Percentiles rank a stretch among this genome's conserved stretches.
These are phyloP conservation scores for Macrobrachium rosenbergii DNA, from an alignment of 1,140 invertebrate genomes.

Conservation along the genomic window DNA sequence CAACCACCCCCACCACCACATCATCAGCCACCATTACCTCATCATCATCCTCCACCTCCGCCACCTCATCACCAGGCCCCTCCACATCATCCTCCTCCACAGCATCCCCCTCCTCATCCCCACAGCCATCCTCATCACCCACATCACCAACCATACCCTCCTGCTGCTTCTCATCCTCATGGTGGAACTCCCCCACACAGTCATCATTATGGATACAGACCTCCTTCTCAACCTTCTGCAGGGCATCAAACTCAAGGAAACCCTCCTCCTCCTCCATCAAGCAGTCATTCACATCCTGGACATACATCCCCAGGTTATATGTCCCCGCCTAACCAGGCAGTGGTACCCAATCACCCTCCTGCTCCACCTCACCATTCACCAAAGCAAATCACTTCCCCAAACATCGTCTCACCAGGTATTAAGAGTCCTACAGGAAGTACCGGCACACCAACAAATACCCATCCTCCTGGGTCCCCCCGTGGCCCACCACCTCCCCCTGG, in stretches of 20 bases:
- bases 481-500: conserved; percentile 23
- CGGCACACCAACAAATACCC: conserved; percentile 11
- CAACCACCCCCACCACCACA: conserved; percentile 75
- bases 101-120: conserved; percentile 19
- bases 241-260: conserved; percentile 30
- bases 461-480: conserved; percentile 32
- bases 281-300: conserved; percentile 28
- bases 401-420: conserved; percentile 36
- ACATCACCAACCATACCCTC: conserved; percentile 45
- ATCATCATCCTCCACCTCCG: conserved; percentile 66
- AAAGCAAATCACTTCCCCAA: conserved; percentile 50
- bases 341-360: conserved; percentile 36
- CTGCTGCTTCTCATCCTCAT: conserved; percentile 43
- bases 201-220: conserved; percentile 50
- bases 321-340: conserved; percentile 30
- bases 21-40: conserved; percentile 75
- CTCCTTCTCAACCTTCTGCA: conserved; percentile 29
- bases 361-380: conserved; percentile 46
- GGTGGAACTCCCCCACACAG: conserved; percentile 66
- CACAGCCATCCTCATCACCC: conserved; percentile 40
- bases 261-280: neutral
- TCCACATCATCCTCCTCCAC: conserved; percentile 62
- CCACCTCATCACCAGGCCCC: conserved; percentile 68
- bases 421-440: conserved; percentile 22
- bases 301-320: conserved; percentile 51